Evolutionary conservation across 2,113 vertebrate genomes (phyloP).

Genomic region (Anser brachyrhynchus): DNA sequence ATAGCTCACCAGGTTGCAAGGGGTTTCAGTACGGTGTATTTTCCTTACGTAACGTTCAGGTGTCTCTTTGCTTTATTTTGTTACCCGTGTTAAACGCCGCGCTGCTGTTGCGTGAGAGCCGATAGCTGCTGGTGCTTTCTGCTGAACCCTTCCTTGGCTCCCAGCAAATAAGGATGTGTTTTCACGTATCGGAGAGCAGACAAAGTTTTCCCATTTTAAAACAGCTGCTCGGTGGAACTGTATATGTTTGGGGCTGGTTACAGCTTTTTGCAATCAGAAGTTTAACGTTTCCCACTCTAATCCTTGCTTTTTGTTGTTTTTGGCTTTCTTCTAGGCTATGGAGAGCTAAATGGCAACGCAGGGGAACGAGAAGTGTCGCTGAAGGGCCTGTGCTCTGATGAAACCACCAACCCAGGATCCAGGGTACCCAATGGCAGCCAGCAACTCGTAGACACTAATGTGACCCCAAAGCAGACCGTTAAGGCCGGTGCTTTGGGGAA

Average conservation of each 20-base stretch:
- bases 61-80: background rate
- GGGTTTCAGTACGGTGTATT: background rate
- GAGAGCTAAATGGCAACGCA: slow-evolving; percentile 82
- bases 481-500: slow-evolving; percentile 81
- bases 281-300: slow-evolving; percentile 21
- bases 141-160: background rate
- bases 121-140: background rate
- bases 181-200: background rate
- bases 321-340: slow-evolving; percentile 74
- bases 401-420: slow-evolving; percentile 71
- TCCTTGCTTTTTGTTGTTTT: slow-evolving; percentile 32
- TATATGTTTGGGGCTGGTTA: background rate
- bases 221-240: background rate
- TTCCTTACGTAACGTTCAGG: background rate
- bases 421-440: slow-evolving; percentile 83
- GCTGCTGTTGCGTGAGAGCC: background rate
- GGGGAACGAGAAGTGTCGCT: slow-evolving; percentile 78
- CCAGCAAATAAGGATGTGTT: background rate
- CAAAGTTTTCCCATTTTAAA: slow-evolving; percentile 11
- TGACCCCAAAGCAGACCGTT: slow-evolving; percentile 72
- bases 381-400: slow-evolving; percentile 76
- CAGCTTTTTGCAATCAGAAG: slow-evolving; percentile 18
- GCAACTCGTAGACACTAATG: slow-evolving; percentile 73
- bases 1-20: slow-evolving; percentile 13
- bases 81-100: background rate